Evolutionary conservation across 2,113 vertebrate species (phyloP).

Genomic region (Scomber scombrus): DNA sequence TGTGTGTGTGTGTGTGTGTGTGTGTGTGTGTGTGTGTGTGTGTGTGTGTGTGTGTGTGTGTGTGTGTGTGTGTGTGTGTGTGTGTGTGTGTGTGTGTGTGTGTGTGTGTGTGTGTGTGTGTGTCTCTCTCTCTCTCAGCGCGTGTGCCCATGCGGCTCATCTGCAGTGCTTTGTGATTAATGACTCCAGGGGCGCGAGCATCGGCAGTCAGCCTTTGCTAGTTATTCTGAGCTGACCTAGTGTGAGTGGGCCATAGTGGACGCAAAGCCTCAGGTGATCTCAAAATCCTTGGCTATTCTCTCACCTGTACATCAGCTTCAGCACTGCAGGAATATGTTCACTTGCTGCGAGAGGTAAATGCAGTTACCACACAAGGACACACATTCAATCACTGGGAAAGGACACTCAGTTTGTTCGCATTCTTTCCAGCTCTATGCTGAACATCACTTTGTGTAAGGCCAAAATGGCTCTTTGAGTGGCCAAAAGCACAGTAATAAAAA

Average conservation of each 20-base stretch:
- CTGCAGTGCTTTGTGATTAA: slow-evolving; percentile 74
- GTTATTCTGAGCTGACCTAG: slow-evolving; percentile 80
- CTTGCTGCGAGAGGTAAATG: slow-evolving; percentile 47
- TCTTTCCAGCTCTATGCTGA: slow-evolving; percentile 13
- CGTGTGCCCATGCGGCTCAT: slow-evolving; percentile 48
- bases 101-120: slow-evolving; percentile 17
- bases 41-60: slow-evolving; percentile 38
- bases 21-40: neutral
- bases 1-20: slow-evolving; percentile 38
- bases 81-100: slow-evolving; percentile 25
- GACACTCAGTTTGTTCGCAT: slow-evolving; percentile 52
- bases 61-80: slow-evolving; percentile 2
- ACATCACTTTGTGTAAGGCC: slow-evolving; percentile 38
- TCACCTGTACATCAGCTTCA: slow-evolving; percentile 72
- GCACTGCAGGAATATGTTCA: slow-evolving; percentile 51
- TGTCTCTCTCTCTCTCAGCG: no score
- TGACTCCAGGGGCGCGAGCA: slow-evolving; percentile 74
- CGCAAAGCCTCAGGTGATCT: slow-evolving; percentile 71
- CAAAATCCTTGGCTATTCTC: slow-evolving; percentile 69
- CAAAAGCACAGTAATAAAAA: slow-evolving; percentile 20
- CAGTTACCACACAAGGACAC: slow-evolving; percentile 74
- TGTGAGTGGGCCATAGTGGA: slow-evolving; percentile 67
- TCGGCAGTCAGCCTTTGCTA: slow-evolving; percentile 65
- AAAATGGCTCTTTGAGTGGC: slow-evolving; percentile 22
- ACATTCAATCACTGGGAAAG: slow-evolving; percentile 66